Evolutionary conservation across 2,113 vertebrate species (phyloP), one percentile per base, ranked within the genome.

Genomic region (Ardeotis arabs): DNA sequence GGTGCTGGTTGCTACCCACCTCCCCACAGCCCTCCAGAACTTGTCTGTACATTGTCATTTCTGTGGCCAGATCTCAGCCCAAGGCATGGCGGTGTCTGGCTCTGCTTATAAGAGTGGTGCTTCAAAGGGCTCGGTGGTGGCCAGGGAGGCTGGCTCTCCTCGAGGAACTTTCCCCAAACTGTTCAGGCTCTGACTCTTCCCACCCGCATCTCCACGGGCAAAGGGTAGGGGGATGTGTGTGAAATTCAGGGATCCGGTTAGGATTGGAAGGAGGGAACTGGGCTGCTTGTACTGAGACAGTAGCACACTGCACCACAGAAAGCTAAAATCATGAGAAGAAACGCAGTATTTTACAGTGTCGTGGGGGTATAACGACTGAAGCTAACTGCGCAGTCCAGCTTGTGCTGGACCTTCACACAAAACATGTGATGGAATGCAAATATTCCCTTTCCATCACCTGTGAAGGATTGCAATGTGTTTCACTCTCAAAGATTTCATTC

Each of bases 51-150:
- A 0, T 10, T 41, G 33, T 27, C 27, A 21, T 14, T 63, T 28
- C 63, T 63, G 35, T 12, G 41, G 21, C 25, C 18, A 21, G 27
- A 23, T 10, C 25, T 60, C 72, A 72, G 35, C 33, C 28, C 10
- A 21, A 24, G 27, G 19, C 47, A 28, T 0, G 2, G 47, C 0
- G 1, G 50, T 73, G 66, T 14, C 45, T 41, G 47, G 9, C 14
- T 59, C n/a, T 17, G 29, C n/a, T 24, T 6, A 3, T 13, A 45
- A 66, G 13, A 64, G 13, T 3, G 0, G 24, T 11, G 4, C 37
- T 58, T 47, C 14, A 59, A 39, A 28, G 33, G n/a, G n/a, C 41
- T 49, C 0, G 1, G n/a, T 21, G 39, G n/a, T 45, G 27, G 17
- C 50, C 56, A 31, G 21, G 16, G 55, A 22, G 27, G 31, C 31